Conservation (phyloP, 2,888 invertebrate genomes). For the Amblyjoppa fuscipennis region DNA sequence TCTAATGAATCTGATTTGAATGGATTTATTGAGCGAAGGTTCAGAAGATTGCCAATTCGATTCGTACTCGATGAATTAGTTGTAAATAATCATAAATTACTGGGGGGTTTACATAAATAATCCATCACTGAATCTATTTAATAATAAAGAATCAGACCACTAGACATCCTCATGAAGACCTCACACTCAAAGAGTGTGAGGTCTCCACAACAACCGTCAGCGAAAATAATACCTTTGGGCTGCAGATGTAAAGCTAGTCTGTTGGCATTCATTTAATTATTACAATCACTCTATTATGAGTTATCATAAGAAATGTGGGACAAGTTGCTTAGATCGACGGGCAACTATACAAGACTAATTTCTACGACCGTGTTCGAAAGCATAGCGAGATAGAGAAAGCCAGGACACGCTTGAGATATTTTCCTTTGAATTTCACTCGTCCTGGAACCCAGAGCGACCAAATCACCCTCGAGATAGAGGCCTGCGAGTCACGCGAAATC, state of each 20-base stretch:
- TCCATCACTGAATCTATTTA: background rate
- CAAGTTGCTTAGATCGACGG: slow-evolving; percentile 51
- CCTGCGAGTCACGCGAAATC: slow-evolving; percentile 78
- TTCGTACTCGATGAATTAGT: slow-evolving; percentile 50
- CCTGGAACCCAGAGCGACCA: slow-evolving; percentile 38
- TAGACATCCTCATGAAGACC: no score
- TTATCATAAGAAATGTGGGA: background rate
- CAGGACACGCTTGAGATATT: slow-evolving; percentile 62
- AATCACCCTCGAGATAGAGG: slow-evolving; percentile 55
- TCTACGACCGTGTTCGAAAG: slow-evolving; percentile 19
- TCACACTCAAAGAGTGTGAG: no score
- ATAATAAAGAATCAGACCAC: no score
- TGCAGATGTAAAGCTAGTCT: no score
- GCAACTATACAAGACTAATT: slow-evolving; percentile 57
- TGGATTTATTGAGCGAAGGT: slow-evolving; percentile 47
- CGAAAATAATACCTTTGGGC: no score
- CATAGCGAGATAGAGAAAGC: slow-evolving; percentile 9
- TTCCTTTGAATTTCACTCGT: slow-evolving; percentile 57
- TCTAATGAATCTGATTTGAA: slow-evolving; percentile 38
- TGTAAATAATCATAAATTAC: slow-evolving; percentile 62
- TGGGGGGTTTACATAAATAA: background rate
- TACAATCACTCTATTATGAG: no score
- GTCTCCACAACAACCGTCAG: no score
- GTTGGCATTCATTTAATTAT: no score
- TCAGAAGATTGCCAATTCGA: slow-evolving; percentile 43